Evolutionary conservation across 2,113 vertebrate genomes (phyloP).

Genomic region (Ptilorrhoa leucosticta): DNA sequence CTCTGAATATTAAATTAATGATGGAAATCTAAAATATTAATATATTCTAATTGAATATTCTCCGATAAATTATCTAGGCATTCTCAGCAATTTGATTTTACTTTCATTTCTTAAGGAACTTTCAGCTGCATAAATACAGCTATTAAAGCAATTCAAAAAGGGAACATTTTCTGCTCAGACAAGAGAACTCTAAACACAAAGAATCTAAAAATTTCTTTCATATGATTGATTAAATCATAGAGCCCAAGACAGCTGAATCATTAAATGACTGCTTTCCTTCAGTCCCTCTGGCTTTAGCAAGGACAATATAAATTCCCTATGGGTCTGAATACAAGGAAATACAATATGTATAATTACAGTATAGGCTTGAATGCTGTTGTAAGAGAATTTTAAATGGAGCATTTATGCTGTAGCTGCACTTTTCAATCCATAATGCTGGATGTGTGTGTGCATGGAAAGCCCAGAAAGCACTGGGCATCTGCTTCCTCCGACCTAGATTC

Average conservation of each 20-base stretch:
- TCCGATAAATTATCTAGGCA: slow-evolving; percentile 85
- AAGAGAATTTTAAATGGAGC: slow-evolving; percentile 51
- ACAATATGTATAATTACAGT: slow-evolving; percentile 81
- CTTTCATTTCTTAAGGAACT: slow-evolving; percentile 73
- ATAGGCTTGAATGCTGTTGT: slow-evolving; percentile 57
- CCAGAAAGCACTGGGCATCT: slow-evolving; percentile 27
- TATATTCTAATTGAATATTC: slow-evolving; percentile 86
- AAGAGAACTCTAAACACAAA: slow-evolving; percentile 68
- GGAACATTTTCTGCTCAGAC: slow-evolving; percentile 70
- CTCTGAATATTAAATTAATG: slow-evolving; percentile 84
- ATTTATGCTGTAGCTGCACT: slow-evolving; percentile 68
- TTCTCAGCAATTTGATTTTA: slow-evolving; percentile 78
- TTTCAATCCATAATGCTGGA: slow-evolving; percentile 3
- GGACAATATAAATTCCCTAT: slow-evolving; percentile 71
- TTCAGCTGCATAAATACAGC: slow-evolving; percentile 78
- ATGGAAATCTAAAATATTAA: slow-evolving; percentile 86
- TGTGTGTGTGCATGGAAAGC: neutral
- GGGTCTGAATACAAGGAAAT: slow-evolving; percentile 70
- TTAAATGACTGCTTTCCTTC: slow-evolving; percentile 72
- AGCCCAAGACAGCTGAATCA: slow-evolving; percentile 74
- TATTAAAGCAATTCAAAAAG: slow-evolving; percentile 78
- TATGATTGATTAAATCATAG: slow-evolving; percentile 83
- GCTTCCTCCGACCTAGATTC: slow-evolving; percentile 12
- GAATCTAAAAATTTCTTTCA: slow-evolving; percentile 66
- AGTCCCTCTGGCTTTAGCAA: slow-evolving; percentile 73